A percentile compares a stretch with the other conserved stretches of the same genome.
Evolutionary conservation across 2,888 invertebrate species (phyloP).

Genomic region (Eurytoma adleriae): DNA sequence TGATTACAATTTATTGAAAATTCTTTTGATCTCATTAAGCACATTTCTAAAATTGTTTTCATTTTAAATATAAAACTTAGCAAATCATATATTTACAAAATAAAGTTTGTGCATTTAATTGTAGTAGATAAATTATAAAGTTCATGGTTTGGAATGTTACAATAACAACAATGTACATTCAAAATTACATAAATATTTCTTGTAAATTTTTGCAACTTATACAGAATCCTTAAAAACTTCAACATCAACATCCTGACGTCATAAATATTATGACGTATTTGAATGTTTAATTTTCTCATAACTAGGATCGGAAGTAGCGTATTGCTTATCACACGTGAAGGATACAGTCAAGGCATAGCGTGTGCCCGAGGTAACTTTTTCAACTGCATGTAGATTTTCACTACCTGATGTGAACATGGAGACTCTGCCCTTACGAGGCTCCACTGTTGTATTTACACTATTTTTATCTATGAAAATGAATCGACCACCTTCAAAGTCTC

Average conservation of each 20-base stretch:
- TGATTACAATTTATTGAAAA: background rate
- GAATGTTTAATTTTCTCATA: conserved; percentile 54
- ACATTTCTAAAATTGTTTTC: background rate
- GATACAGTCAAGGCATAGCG: conserved; percentile 91
- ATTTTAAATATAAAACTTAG: background rate
- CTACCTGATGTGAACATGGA: conserved; percentile 92
- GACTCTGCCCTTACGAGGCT: conserved; percentile 87
- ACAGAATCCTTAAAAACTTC: conserved; percentile 12
- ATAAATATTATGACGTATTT: conserved; percentile 36
- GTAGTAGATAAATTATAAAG: background rate
- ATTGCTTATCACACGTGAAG: conserved; percentile 87
- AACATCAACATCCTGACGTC: conserved; percentile 20
- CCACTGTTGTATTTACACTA: conserved; percentile 83
- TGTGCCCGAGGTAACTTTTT: conserved; percentile 85
- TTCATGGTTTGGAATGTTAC: conserved; percentile 23
- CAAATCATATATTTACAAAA: conserved; percentile 3
- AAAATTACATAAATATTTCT: conserved; percentile 19
- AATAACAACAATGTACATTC: conserved; percentile 11
- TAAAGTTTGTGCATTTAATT: conserved; percentile 13
- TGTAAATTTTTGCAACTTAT: conserved; percentile 9
- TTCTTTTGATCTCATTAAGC: background rate
- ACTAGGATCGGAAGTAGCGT: conserved; percentile 81
- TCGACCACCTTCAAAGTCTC: conserved; percentile 89
- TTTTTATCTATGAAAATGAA: conserved; percentile 86
- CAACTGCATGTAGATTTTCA: conserved; percentile 90